Conservation (phyloP, 2,113 vertebrate species). For the Gallinago jamesoni region DNA sequence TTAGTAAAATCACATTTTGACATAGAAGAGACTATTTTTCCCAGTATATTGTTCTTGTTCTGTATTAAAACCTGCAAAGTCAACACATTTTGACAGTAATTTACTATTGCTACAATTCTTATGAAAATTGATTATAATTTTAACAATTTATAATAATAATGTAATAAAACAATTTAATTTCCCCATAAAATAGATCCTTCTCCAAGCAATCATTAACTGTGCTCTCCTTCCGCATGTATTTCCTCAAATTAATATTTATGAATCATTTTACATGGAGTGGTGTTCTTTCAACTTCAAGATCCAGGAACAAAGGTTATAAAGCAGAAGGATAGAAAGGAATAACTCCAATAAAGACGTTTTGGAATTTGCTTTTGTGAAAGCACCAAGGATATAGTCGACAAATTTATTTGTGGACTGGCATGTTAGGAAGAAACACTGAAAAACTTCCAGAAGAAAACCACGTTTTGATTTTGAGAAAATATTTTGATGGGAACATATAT, state of each 20-base stretch:
- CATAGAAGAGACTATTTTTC: not conserved
- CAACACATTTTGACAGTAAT: constrained; percentile 47
- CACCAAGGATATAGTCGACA: not conserved
- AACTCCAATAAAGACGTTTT: not conserved
- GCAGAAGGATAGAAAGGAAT: not conserved
- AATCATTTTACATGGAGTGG: not conserved
- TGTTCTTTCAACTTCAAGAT: not conserved
- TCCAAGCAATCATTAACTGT: constrained; percentile 24
- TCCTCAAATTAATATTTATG: constrained; percentile 45
- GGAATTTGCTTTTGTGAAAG: not conserved
- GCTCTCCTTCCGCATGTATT: not conserved
- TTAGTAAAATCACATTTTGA: not conserved
- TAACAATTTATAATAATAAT: constrained; percentile 28
- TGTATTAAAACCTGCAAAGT: constrained; percentile 17
- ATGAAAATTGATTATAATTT: constrained; percentile 48
- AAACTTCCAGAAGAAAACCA: not conserved
- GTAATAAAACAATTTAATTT: constrained; percentile 30
- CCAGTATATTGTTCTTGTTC: not conserved
- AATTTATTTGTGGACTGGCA: not conserved
- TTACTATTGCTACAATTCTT: constrained; percentile 19
- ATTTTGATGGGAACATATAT: not conserved
- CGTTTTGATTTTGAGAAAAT: not conserved
- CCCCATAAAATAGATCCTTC: not conserved
- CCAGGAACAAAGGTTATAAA: not conserved
- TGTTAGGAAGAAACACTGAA: not conserved